Conservation (phyloP, 2,113 vertebrate genomes). For the Panurus biarmicus region DNA sequence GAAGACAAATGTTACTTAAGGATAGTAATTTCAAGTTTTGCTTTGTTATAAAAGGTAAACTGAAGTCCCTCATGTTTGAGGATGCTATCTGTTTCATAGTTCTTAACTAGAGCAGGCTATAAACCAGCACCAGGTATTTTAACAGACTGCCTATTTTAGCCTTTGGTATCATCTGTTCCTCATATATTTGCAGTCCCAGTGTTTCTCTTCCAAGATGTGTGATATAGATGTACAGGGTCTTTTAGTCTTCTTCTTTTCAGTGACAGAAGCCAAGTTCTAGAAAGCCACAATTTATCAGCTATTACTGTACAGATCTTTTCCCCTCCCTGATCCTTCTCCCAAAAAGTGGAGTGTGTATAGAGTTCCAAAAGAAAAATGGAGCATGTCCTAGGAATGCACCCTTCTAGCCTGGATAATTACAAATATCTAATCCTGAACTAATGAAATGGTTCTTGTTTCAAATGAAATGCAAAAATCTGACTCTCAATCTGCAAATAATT, state of each 20-base stretch:
- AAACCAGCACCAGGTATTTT: background rate
- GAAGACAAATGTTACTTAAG: background rate
- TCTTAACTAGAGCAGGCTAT: background rate
- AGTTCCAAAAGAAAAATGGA: background rate
- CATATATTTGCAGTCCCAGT: background rate
- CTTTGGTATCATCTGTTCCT: background rate
- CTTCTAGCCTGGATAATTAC: background rate
- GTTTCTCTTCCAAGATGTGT: background rate
- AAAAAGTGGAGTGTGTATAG: background rate
- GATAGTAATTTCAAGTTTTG: background rate
- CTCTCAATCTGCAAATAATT: slow-evolving; percentile 20
- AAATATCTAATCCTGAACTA: background rate
- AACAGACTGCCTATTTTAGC: background rate
- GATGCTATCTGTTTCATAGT: background rate
- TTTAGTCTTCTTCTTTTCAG: background rate
- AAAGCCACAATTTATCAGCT: background rate
- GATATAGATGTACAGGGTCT: background rate
- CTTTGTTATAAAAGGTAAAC: background rate
- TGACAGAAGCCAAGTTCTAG: background rate
- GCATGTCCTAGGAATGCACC: background rate
- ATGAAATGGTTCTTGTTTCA: background rate
- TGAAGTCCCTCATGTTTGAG: background rate
- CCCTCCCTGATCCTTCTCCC: background rate
- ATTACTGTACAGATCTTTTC: background rate
- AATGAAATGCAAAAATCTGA: background rate